A percentile compares a stretch with the other conserved stretches of the same genome.
Conservation (phyloP, 37 sponge, comb jelly and placozoan species). For the Oopsacas minuta region DNA sequence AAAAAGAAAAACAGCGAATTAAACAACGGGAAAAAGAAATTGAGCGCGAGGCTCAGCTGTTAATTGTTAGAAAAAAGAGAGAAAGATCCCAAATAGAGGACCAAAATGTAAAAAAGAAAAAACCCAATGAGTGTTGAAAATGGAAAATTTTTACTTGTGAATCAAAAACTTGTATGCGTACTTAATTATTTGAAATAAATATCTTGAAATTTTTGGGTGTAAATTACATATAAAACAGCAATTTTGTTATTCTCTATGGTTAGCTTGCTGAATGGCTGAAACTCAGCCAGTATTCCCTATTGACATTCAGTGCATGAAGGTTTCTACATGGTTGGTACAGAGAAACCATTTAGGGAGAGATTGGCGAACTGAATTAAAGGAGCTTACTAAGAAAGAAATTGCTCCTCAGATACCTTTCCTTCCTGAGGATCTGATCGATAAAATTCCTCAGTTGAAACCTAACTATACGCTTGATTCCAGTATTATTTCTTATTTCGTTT, state of each 20-base stretch:
- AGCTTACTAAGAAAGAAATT: not conserved
- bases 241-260: not conserved
- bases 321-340: not conserved
- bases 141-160: not conserved
- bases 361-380: not conserved
- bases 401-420: not conserved
- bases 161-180: not conserved
- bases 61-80: not conserved
- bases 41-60: not conserved
- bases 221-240: not conserved
- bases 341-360: not conserved
- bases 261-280: not conserved
- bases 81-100: not conserved
- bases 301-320: slow-evolving; percentile 9
- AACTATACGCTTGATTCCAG: not conserved
- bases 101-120: not conserved
- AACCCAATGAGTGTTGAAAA: not conserved
- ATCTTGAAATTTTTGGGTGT: not conserved
- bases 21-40: slow-evolving; percentile 1
- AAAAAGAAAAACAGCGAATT: not conserved
- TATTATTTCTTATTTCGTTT: not conserved
- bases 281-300: not conserved
- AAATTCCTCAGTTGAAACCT: not conserved
- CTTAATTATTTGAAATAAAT: not conserved
- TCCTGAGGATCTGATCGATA: not conserved